Percentiles rank a stretch among this genome's conserved stretches.
phyloP scores from a whole-genome alignment of 2,888 invertebrate genomes.

The Gortyna flavago region DNA sequence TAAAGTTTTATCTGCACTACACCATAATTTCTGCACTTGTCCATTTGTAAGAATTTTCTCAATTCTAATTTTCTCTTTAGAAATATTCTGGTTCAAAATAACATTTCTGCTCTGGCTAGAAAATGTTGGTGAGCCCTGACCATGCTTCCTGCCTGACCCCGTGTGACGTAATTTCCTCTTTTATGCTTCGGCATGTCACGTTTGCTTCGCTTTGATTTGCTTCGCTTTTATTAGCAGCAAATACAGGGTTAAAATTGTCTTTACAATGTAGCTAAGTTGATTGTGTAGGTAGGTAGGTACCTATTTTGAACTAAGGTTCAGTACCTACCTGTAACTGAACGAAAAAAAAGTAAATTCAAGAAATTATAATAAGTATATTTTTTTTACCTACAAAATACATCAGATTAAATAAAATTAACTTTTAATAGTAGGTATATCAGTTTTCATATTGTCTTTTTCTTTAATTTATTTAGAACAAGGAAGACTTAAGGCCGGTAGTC shows the following conservation, averaged over 20 bases:
- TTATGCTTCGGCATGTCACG: constrained; percentile 65
- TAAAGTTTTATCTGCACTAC: background rate
- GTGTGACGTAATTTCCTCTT: constrained; percentile 77
- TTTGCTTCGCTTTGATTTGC: constrained; percentile 56
- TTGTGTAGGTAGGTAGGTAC: too few relatives aligned
- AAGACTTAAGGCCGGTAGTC: too few relatives aligned
- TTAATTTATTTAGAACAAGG: too few relatives aligned
- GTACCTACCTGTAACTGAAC: too few relatives aligned
- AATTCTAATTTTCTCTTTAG: constrained; percentile 30
- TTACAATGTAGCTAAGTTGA: background rate
- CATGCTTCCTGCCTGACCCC: constrained; percentile 72
- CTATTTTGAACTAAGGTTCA: too few relatives aligned
- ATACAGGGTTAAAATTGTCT: constrained; percentile 22
- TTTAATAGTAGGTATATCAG: too few relatives aligned
- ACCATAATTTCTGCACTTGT: constrained; percentile 13
- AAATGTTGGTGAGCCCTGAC: constrained; percentile 67
- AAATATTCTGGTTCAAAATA: constrained; percentile 40
- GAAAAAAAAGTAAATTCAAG: too few relatives aligned
- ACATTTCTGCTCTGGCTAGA: constrained; percentile 24
- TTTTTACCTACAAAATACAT: too few relatives aligned
- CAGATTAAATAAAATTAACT: too few relatives aligned
- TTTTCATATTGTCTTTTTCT: too few relatives aligned
- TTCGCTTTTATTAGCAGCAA: constrained; percentile 50
- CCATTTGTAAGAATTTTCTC: constrained; percentile 11
- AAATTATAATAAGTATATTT: too few relatives aligned